Base-by-base conservation (phyloP, 2,797 vertebrate genomes). In the Gastrophryne carolinensis region DNA sequence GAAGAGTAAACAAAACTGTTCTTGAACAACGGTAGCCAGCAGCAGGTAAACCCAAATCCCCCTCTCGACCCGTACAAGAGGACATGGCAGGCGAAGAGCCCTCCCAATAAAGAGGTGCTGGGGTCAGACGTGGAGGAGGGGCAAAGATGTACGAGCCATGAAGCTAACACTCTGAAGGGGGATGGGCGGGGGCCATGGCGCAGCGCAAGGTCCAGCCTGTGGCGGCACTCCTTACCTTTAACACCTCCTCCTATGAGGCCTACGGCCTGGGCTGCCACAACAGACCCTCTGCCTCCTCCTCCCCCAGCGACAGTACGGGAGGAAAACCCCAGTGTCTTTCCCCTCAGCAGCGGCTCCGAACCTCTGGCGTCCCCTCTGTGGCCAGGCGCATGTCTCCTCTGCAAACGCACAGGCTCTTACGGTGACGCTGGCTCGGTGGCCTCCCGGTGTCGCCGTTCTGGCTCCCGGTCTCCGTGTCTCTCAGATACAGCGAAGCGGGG, bases 251-350 rank as follows among this genome's bases (percentile, higher is more conserved):
- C 61, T 60, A 23, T 32, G 13, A 78, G 75, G 60, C 67, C 75
- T 78, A 34, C n/a, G 60, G 68, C 39, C 60, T 68, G 75, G 66
- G 57, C 73, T 62, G 60, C 64, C 73, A 61, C 54, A 39, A 44
- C 30, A 67, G 27, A 34, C 54, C 62, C 49, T 8, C 39, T 4
- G 13, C 39, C 66, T n/a, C 53, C 73, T 61, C 65, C 72, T 65
- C 50, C 73, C 65, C 65, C 73, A 70, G 47, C 65, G 66, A 27
- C 44, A 44, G 23, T 64, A 54, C 56, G 34, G 73, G 65, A 24
- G 65, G 56, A 53, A 69, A 62, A 69, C 35, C 32, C 56, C 47
- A 62, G 11, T 30, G 58, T 21, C 34, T 65, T 11, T 54, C 30
- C 24, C 11, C 60, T 60, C 19, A 77, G 67, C 67, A 62, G n/a